phyloP scores from a whole-genome alignment of 2,888 invertebrate genomes.

The Monochamus alternatus region DNA sequence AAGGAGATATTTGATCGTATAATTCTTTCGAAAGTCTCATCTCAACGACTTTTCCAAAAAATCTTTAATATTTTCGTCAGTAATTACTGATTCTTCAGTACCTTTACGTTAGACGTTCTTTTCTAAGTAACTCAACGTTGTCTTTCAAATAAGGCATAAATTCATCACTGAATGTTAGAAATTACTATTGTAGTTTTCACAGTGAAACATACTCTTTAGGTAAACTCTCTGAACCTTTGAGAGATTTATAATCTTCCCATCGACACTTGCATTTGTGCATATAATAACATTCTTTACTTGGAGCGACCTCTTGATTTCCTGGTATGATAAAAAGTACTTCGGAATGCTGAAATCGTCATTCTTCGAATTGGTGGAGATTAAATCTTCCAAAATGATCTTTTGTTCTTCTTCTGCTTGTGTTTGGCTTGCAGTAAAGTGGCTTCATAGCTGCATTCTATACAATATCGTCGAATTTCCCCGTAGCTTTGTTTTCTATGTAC shows the following conservation, averaged over 20 bases:
- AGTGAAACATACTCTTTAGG: not conserved
- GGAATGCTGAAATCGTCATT: slow-evolving; percentile 7
- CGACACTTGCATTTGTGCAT: slow-evolving; percentile 5
- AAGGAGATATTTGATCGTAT: not conserved
- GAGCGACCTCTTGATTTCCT: not conserved
- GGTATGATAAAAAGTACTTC: slow-evolving; percentile 13
- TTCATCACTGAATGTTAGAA: not conserved
- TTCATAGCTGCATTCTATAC: not conserved
- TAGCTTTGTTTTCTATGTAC: slow-evolving; percentile 3
- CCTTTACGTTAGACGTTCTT: not conserved
- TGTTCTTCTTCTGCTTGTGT: not conserved
- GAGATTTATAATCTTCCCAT: not conserved
- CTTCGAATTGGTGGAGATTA: slow-evolving; percentile 7
- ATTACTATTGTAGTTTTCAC: not conserved
- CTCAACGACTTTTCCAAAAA: not conserved
- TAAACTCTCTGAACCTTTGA: not conserved
- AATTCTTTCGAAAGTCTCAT: not conserved
- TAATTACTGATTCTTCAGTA: not conserved
- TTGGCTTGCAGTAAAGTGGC: slow-evolving; percentile 5
- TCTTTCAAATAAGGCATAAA: not conserved
- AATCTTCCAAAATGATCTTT: slow-evolving; percentile 1
- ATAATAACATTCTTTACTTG: slow-evolving; percentile 3
- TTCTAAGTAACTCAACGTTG: not conserved
- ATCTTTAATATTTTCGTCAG: not conserved
- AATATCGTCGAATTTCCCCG: slow-evolving; percentile 12